Percentiles rank a stretch among this genome's conserved stretches.
Evolutionary conservation across 1,140 invertebrate genomes (phyloP).

Genomic region (Apis laboriosa): DNA sequence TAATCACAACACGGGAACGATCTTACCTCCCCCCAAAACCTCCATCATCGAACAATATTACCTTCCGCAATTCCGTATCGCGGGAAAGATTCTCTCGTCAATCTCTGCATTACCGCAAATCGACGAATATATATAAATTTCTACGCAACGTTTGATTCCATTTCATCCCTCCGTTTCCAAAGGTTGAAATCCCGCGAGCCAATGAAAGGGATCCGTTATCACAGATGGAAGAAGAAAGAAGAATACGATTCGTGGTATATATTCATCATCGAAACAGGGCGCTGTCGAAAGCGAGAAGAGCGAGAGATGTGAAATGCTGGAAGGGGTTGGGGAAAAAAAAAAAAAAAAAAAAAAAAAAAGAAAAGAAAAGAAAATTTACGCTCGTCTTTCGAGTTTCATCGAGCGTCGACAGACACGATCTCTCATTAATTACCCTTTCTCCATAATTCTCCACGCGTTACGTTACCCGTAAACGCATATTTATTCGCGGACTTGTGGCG

Average conservation of each 20-base stretch:
- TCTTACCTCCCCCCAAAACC: background rate
- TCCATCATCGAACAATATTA: background rate
- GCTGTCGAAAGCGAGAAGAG: background rate
- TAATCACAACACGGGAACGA: constrained; percentile 1
- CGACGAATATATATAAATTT: constrained; percentile 29
- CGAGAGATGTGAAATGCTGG: background rate
- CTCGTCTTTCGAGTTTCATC: constrained; percentile 4
- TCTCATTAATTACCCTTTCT: constrained; percentile 16
- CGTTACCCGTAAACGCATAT: background rate
- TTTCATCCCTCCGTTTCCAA: background rate
- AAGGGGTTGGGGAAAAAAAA: background rate
- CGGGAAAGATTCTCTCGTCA: background rate
- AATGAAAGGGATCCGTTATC: background rate
- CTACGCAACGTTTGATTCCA: constrained; percentile 17
- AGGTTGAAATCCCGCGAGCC: background rate
- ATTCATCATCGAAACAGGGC: too few species aligned
- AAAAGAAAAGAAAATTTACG: background rate
- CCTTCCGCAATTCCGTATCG: background rate
- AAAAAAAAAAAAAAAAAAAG: background rate
- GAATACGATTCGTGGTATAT: too few species aligned
- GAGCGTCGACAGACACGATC: background rate
- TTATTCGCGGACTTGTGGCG: background rate
- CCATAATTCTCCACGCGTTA: background rate
- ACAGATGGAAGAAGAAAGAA: background rate
- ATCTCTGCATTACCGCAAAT: constrained; percentile 7